Percentiles rank a stretch among this genome's conserved stretches.
phyloP scores from a whole-genome alignment of 2,797 vertebrate species.

The Centropyge bicolor region DNA sequence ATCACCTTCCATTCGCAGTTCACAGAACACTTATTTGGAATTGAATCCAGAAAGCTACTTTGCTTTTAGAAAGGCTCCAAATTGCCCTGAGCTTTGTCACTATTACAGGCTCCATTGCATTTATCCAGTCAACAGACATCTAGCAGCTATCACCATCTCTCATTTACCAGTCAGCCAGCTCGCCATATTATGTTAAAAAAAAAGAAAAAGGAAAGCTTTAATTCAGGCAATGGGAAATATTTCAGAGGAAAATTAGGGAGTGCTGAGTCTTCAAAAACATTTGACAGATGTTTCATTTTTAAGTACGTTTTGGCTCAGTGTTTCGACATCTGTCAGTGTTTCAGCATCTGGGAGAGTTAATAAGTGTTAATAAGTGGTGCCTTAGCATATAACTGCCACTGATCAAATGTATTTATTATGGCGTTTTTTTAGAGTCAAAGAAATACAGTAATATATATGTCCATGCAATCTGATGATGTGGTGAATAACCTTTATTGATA shows the following conservation, averaged over 20 bases:
- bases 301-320: conserved; percentile 23
- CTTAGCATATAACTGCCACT: conserved; percentile 32
- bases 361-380: conserved; percentile 37
- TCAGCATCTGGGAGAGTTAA: conserved; percentile 56
- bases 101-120: conserved; percentile 13
- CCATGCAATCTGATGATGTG: conserved; percentile 14
- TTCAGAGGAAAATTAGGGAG: conserved; percentile 50
- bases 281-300: conserved; percentile 62
- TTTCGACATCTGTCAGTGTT: conserved; percentile 52
- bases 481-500: conserved; percentile 21
- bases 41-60: conserved; percentile 41
- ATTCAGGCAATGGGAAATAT: conserved; percentile 51
- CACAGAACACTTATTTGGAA: conserved; percentile 22
- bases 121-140: conserved; percentile 15
- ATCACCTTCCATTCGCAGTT: conserved; percentile 30
- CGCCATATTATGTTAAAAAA: conserved; percentile 25
- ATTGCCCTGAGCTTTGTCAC: conserved; percentile 27
- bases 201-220: conserved; percentile 30
- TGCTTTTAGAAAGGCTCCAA: conserved; percentile 27
- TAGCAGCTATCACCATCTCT: conserved; percentile 8
- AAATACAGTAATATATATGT: not conserved
- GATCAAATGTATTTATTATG: conserved; percentile 45
- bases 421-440: conserved; percentile 24
- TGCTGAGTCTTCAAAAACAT: conserved; percentile 50
- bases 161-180: conserved; percentile 25